Conservation (phyloP, 2,113 vertebrate species). For the Entosphenus tridentatus region DNA sequence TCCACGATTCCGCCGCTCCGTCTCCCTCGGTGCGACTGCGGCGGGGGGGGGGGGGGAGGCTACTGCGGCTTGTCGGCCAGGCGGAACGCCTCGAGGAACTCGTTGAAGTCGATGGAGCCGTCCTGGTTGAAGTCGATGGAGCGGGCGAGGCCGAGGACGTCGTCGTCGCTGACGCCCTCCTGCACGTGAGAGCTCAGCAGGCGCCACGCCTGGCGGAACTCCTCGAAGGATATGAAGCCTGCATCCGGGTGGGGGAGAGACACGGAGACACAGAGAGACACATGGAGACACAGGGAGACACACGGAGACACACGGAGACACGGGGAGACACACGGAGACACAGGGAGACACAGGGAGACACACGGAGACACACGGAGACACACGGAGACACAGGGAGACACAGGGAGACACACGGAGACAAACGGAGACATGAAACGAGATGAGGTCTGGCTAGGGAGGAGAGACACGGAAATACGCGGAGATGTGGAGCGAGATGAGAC, state of each 20-base stretch:
- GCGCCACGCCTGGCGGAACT: conserved; percentile 68
- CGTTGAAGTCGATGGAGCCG: conserved; percentile 77
- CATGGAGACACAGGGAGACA: neutral
- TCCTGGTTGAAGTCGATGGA: conserved; percentile 85
- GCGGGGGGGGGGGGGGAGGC: neutral
- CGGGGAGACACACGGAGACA: neutral
- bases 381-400: neutral
- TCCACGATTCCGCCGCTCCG: neutral
- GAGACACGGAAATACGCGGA: no score
- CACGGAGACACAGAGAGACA: neutral
- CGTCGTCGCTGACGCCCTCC: conserved; percentile 24
- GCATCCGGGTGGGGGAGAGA: conserved; percentile 10
- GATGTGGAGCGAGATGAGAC: no score
- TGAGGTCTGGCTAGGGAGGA: no score
- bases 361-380: neutral
- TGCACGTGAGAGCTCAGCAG: conserved; percentile 57
- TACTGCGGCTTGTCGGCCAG: conserved; percentile 60
- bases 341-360: neutral
- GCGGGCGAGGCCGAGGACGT: conserved; percentile 29
- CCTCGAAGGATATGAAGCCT: conserved; percentile 77
- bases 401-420: neutral
- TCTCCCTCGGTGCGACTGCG: neutral
- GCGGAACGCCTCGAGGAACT: conserved; percentile 78
- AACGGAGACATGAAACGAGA: neutral
- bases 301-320: neutral